Evolutionary conservation across 1,140 invertebrate genomes (phyloP), one percentile per base, ranked within the genome.

Genomic region (Antheraea pernyi): DNA sequence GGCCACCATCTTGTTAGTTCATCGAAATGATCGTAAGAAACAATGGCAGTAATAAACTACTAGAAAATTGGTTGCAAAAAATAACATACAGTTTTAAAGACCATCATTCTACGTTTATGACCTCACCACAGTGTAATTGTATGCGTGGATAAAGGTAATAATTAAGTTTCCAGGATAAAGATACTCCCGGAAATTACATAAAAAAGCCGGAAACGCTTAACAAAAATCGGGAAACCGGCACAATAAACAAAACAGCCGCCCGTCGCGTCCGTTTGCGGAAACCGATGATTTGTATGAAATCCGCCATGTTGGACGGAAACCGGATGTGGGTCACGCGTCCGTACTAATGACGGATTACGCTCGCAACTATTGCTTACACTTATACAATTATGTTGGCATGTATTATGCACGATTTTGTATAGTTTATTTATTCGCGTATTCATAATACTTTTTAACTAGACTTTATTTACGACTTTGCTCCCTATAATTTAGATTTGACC

Each of bases 151-250:
- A 53, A 53, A 53, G 46, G 11, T 16, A 53, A 53, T 53, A 53
- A 53, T 53, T 16, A 53, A 6, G 46, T 53, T 53, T 53, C 46
- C 46, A 53, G 46, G 46, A 53, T 53, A 53, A 53, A 13, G 46
- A 53, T 16, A 53, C 46, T 53, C 46, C 46, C 46, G 46, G 46
- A 53, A 16, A 53, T 53, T 53, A 53, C 13, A 53, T 53, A 53
- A 53, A 53, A 61, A 61, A 61, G 30, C 3, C 63, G 63, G 63
- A 65, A 65, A 65, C 37, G 30, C 8, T 65, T 37, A 30, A 65
- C 37, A 65, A 65, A 65, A 39, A 65, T 65, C 63, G 63, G 63
- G 63, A 65, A 65, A 65, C 22, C 18, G 63, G 8, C 19, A 61
- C 19, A 61, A 61, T 61, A 61, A 61, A 22, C 19, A 22, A 61